phyloP scores from a whole-genome alignment of 2,797 vertebrate species.

The Rhinophrynus dorsalis region DNA sequence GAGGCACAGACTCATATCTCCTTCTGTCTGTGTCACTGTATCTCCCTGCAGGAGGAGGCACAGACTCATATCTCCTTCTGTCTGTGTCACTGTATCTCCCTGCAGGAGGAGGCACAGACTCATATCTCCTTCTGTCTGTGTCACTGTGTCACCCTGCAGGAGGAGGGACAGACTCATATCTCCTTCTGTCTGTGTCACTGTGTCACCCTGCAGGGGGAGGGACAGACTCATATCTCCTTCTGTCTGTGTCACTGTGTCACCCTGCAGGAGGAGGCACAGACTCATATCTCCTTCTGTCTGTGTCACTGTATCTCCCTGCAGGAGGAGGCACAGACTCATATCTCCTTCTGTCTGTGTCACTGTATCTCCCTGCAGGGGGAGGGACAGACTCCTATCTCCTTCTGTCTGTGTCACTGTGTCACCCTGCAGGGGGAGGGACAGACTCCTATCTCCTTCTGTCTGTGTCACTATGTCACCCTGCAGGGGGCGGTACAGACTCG shows the following conservation, averaged over 20 bases:
- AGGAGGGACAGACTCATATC: not conserved
- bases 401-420: conserved; percentile 12
- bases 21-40: not conserved
- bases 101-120: not conserved
- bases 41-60: not conserved
- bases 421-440: not conserved
- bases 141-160: too few species aligned
- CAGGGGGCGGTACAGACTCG: not conserved
- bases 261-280: not conserved
- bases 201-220: not conserved
- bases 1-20: not conserved
- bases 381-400: too few species aligned
- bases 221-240: too few species aligned
- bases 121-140: too few species aligned
- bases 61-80: not conserved
- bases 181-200: not conserved
- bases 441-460: too few species aligned
- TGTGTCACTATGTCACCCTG: too few species aligned
- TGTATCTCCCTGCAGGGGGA: not conserved
- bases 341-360: not conserved
- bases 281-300: too few species aligned
- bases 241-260: conserved; percentile 13
- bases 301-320: too few species aligned
- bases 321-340: not conserved
- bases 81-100: conserved; percentile 13